Conservation (phyloP, 2,888 invertebrate species). For the Andrena bucephala region DNA sequence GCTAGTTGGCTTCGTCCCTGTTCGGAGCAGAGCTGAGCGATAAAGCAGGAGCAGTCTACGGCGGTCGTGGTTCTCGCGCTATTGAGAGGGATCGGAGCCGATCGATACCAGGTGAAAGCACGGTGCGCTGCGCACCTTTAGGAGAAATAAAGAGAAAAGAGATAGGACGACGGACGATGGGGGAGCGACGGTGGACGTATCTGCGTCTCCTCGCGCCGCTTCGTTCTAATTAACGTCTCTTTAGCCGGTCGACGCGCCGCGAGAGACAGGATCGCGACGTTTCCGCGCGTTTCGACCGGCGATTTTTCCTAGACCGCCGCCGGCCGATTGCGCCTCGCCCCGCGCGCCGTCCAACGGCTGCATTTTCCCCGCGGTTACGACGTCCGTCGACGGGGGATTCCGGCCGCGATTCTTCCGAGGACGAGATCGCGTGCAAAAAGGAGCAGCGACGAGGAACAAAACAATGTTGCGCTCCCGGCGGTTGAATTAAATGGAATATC, state of each 20-base stretch:
- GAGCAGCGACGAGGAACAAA: not conserved
- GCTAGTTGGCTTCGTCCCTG: not conserved
- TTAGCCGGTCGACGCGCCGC: conserved; percentile 29
- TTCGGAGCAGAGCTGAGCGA: not conserved
- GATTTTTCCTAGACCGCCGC: not conserved
- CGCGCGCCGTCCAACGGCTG: not conserved
- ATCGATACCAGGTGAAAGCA: conserved; percentile 44
- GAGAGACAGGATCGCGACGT: not conserved
- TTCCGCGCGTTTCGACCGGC: conserved; percentile 7
- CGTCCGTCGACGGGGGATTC: conserved; percentile 22
- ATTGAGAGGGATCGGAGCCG: conserved; percentile 17
- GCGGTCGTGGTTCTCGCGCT: conserved; percentile 27
- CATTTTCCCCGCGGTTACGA: conserved; percentile 27
- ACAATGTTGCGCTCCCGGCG: not conserved
- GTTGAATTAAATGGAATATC: not conserved
- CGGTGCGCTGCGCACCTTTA: conserved; percentile 4
- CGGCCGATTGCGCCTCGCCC: conserved; percentile 24
- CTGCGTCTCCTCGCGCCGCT: conserved; percentile 17
- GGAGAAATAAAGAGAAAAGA: not conserved
- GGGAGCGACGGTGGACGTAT: not conserved
- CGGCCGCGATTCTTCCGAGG: conserved; percentile 1
- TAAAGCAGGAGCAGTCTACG: conserved; percentile 12
- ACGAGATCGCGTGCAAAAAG: conserved; percentile 5
- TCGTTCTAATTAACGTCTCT: conserved; percentile 52
- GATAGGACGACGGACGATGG: not conserved